Base-by-base conservation (phyloP, 2,888 invertebrate species). In the Drosophila robusta region DNA sequence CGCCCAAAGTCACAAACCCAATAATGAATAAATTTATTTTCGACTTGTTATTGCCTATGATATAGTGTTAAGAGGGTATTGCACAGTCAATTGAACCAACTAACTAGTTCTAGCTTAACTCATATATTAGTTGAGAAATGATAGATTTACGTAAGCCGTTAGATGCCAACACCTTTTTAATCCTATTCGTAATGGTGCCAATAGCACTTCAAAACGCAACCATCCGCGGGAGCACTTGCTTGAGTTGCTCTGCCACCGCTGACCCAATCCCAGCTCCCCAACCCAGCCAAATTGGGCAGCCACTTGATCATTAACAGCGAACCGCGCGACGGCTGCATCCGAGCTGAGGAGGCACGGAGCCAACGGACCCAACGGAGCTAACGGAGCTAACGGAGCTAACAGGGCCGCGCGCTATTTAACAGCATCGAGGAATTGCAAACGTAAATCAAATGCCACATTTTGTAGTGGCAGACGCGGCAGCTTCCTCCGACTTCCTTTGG, bases 381-480 rank as follows among this genome's bases (percentile, higher is more conserved):
- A 47, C 26, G 32, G 56, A 26, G 44, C 29, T 3, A 29, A 29
- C 29, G 42, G 22, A 46, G 50, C 8, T 51, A 45, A 47, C 26
- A 38, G 32, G 24, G 29, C 42, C 16, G 57, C 60, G 29, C 46
- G 67, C 74, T 64, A 58, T 70, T 84, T 75, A 81, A 80, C 78
- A 76, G 80, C 84, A 71, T 71, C 70, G 58, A 71, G 76, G 80
- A 78, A 80, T 73, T 69, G 78, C 66, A 56, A 70, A 63, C 82
- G 79, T 86, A 84, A 86, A 86, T 86, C 84, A 86, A 84, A 72
- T 72, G 80, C 69, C 68, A 82, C 82, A 87, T 70, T 80, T 61
- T 70, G 79, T 75, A 67, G 26, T 78, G 77, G 74, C 80, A 80
- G 60, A 54, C 39, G 7, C 38, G 14, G 54, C 47, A 52, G 44